A percentile compares a stretch with the other conserved stretches of the same genome.
These are phyloP conservation scores for Arbacia lixula DNA, from an alignment of 53 echinoderm and acorn worm species.

Conservation along the genomic window DNA sequence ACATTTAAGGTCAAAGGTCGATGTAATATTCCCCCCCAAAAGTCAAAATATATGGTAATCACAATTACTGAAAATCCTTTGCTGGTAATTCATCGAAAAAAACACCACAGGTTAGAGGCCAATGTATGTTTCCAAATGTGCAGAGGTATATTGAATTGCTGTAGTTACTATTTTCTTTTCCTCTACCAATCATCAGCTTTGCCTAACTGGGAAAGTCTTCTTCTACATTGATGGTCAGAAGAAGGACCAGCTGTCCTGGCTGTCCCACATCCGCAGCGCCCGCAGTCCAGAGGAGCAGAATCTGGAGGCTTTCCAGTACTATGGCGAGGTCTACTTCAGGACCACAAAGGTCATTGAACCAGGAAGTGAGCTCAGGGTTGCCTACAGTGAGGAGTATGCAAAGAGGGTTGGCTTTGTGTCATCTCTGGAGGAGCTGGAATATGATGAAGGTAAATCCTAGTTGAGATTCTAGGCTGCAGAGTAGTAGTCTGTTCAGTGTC, in stretches of 20 bases:
- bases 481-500: not conserved
- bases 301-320: constrained; percentile 19
- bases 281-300: constrained; percentile 7
- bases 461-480: not conserved
- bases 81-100: no score
- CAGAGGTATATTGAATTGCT: no score
- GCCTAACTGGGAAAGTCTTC: not conserved
- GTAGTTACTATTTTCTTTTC: no score
- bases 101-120: no score
- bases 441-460: not conserved
- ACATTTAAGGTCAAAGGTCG: no score
- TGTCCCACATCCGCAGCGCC: not conserved
- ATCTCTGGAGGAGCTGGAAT: constrained; percentile 1
- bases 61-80: no score
- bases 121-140: no score
- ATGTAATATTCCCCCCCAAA: no score
- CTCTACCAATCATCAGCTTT: not conserved
- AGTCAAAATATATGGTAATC: no score
- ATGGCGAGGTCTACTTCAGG: constrained; percentile 38
- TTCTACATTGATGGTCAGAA: constrained; percentile 38
- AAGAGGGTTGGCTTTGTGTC: constrained; percentile 1
- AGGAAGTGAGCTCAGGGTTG: constrained; percentile 20
- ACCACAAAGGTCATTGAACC: constrained; percentile 35
- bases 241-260: not conserved
- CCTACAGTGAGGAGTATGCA: constrained; percentile 15